These are phyloP conservation scores for Pavo muticus DNA, from an alignment of 2,113 vertebrate genomes.

Conservation along the genomic window DNA sequence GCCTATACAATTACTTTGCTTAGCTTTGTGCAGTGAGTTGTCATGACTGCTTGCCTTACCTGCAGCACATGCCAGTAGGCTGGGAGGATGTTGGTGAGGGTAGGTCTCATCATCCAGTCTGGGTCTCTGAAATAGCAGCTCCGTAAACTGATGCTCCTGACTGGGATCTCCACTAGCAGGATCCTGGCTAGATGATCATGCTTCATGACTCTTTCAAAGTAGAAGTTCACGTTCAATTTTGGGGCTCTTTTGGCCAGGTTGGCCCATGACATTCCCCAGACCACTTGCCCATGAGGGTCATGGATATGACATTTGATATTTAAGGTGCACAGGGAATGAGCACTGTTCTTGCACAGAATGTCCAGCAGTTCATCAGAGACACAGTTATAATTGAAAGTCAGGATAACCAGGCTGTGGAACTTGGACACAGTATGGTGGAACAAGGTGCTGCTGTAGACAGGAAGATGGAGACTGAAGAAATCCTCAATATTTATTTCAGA, in stretches of 20 bases:
- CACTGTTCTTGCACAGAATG: conserved; percentile 51
- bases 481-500: conserved; percentile 78
- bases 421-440: conserved; percentile 72
- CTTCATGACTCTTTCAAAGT: conserved; percentile 76
- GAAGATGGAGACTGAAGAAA: conserved; percentile 72
- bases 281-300: conserved; percentile 75
- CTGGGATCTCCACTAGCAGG: conserved; percentile 77
- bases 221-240: conserved; percentile 75
- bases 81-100: conserved; percentile 73
- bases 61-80: conserved; percentile 70
- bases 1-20: background rate
- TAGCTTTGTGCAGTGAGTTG: background rate
- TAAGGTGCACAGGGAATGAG: conserved; percentile 62
- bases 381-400: conserved; percentile 81
- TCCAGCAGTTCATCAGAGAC: conserved; percentile 78
- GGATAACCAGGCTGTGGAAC: conserved; percentile 59
- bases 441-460: conserved; percentile 68
- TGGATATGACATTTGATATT: conserved; percentile 78
- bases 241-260: conserved; percentile 66
- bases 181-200: conserved; percentile 71
- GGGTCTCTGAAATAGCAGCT: conserved; percentile 77
- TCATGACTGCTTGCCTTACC: conserved; percentile 35
- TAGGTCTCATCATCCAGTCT: conserved; percentile 75
- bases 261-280: conserved; percentile 77
- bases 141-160: conserved; percentile 74